phyloP scores from a whole-genome alignment of 2,113 vertebrate genomes.

The Psittacula cyanocephala region DNA sequence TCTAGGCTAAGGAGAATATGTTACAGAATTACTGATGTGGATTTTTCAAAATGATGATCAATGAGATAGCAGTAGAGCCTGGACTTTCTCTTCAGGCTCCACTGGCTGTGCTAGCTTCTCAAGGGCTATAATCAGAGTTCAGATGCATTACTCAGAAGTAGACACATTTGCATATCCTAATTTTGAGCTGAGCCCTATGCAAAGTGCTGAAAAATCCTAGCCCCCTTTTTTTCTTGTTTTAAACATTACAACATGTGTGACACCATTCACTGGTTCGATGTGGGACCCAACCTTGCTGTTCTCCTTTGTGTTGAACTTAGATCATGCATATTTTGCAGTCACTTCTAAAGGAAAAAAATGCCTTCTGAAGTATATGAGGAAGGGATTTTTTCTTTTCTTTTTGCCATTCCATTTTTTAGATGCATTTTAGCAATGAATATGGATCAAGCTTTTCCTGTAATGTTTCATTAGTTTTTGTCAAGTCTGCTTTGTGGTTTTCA shows the following conservation, averaged over 20 bases:
- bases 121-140: background rate
- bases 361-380: background rate
- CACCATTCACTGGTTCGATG: background rate
- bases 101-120: background rate
- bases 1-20: background rate
- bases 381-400: background rate
- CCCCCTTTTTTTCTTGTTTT: background rate
- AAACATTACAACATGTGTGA: background rate
- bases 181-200: background rate
- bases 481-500: background rate
- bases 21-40: background rate
- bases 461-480: background rate
- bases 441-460: background rate
- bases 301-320: background rate
- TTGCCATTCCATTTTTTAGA: background rate
- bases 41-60: background rate
- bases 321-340: background rate
- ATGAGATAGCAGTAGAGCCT: fast-evolving
- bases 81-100: background rate
- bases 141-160: background rate
- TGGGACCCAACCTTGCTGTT: background rate
- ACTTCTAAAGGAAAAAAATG: background rate
- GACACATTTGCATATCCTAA: background rate
- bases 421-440: background rate
- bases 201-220: background rate